Evolutionary conservation across 2,888 invertebrate species (phyloP).

Genomic region (Neocrepidodera transversa): DNA sequence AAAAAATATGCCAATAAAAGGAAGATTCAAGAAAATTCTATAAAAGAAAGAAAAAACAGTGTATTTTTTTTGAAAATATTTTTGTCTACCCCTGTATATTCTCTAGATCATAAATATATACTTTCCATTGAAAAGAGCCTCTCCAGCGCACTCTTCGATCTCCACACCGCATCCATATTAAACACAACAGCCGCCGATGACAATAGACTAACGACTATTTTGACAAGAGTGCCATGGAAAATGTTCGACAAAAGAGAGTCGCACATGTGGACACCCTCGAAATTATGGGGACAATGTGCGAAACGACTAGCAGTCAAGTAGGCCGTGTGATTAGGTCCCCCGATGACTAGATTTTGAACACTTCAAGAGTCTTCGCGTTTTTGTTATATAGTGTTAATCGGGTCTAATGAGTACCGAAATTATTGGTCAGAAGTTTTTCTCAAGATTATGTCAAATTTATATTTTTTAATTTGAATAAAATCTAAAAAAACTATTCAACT

Average conservation of each 20-base stretch:
- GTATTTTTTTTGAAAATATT: too few species aligned
- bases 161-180: neutral
- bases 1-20: too few species aligned
- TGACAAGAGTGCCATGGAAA: conserved; percentile 48
- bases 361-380: too few species aligned
- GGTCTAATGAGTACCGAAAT: too few species aligned
- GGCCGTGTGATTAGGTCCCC: conserved; percentile 12
- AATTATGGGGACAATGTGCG: conserved; percentile 29
- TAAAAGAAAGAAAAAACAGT: too few species aligned
- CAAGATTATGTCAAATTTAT: too few species aligned
- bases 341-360: conserved; percentile 5
- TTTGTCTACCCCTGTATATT: conserved; percentile 3
- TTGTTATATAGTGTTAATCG: too few species aligned
- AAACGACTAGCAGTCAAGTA: conserved; percentile 35
- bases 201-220: conserved; percentile 47
- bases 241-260: conserved; percentile 39
- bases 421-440: too few species aligned
- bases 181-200: conserved; percentile 6
- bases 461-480: too few species aligned
- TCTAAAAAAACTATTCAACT: too few species aligned
- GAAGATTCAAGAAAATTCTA: too few species aligned
- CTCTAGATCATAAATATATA: conserved; percentile 30
- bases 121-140: conserved; percentile 18
- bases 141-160: conserved; percentile 13
- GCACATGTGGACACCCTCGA: conserved; percentile 39